Evolutionary conservation across 2,888 invertebrate genomes (phyloP), one percentile per base, ranked within the genome.

Genomic region (Atethmia centrago): DNA sequence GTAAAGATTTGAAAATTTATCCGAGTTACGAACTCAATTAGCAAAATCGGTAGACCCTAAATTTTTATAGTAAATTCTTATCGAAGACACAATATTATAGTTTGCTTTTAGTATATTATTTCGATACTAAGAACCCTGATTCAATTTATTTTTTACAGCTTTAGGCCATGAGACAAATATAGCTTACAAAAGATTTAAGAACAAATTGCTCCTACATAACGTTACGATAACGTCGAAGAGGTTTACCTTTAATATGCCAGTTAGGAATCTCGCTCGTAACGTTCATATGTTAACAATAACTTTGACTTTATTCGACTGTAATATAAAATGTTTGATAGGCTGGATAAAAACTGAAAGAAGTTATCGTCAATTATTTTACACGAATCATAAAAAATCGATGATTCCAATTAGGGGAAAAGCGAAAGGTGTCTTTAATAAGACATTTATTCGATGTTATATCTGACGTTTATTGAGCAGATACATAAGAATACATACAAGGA

Each of bases 401-500:
- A 42, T 47, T 58, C 42, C 31, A 58, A 59, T 74, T 74, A 74
- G 25, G n/a, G 16, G 5, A 19, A 55, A 67, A 42, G 10, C 28
- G 31, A 49, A n/a, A n/a, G 31, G 16, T n/a, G 19, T 36, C 28
- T 66, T 68, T 58, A 61, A 64, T 74, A 62, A 69, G 61, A 72
- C 14, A 55, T 64, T 75, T 70, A 73, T 74, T 47, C 40, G 28
- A 42, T 66, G 25, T 71, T 49, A 49, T 36, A 8, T 49, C 71
- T 66, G 68, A 80, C 71, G 53, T 74, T 84, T 80, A 84, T 74
- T 72, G 65, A 69, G n/a, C 51, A 74, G 69, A 68, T 71, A 73
- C 28, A 66, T 58, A 66, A 51, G 47, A 68, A 82, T 74, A 77
- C 76, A 76, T 56, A 74, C 31, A 56, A 4, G 51, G 64, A 79